Percentiles rank a stretch among this genome's conserved stretches.
phyloP scores from a whole-genome alignment of 2,113 vertebrate species.

The Podocnemis expansa region DNA sequence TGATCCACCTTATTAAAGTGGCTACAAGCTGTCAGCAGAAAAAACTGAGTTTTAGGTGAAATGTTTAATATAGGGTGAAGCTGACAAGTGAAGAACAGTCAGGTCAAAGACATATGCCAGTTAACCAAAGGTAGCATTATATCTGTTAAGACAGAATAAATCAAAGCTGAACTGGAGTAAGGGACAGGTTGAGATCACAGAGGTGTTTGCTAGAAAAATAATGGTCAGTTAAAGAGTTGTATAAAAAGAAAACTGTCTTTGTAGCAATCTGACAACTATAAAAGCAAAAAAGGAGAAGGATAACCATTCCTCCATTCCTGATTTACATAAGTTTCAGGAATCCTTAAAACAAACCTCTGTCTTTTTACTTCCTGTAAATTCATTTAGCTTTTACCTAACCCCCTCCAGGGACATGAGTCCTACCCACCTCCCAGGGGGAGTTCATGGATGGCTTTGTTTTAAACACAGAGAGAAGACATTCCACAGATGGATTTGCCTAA shows the following conservation, averaged over 20 bases:
- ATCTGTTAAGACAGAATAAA: background rate
- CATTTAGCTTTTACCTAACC: background rate
- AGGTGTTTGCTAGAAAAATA: background rate
- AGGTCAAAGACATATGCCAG: background rate
- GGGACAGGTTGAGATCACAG: background rate
- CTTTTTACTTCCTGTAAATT: background rate
- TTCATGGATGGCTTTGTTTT: background rate
- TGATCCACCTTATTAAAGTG: background rate
- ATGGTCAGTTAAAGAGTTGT: background rate
- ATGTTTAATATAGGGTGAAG: background rate
- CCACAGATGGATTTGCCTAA: background rate
- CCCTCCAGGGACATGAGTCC: background rate
- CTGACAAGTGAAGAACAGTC: background rate
- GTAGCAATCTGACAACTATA: background rate
- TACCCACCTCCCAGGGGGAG: background rate
- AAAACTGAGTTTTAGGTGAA: background rate
- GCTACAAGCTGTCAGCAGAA: background rate
- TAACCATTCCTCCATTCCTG: too few relatives aligned
- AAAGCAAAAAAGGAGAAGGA: background rate
- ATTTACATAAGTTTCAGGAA: background rate
- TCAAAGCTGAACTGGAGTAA: background rate
- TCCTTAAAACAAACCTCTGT: background rate
- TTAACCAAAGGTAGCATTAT: background rate
- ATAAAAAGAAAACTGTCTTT: background rate
- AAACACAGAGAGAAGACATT: background rate